Base-by-base conservation (phyloP, 1,140 invertebrate genomes). In the Penaeus indicus region DNA sequence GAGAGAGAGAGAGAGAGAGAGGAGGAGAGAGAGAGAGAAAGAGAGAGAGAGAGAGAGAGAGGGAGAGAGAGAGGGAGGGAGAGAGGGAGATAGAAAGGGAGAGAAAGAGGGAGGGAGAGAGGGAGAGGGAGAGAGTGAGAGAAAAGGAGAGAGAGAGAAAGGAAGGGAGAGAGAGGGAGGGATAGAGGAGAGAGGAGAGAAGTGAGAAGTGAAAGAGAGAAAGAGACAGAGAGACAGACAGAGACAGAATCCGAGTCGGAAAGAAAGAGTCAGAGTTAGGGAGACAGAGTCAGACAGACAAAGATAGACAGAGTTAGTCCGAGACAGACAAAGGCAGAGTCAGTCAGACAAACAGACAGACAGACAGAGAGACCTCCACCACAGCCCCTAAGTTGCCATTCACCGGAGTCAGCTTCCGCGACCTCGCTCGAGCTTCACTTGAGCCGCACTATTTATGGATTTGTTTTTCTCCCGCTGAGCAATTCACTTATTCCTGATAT, bases 161-260 rank as follows among this genome's bases (percentile, higher is more conserved):
- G 64, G 7, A 5, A 69, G 64, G 7, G 11, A 69, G 64, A 69
- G 64, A 5, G 64, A 5, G 4, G 25, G n/a, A 22, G 25, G 47
- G 25, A 38, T 19, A 77, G 72, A 77, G 72, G 25, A 42, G 22
- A 77, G 60, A 25, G 38, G 79, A 47, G 79, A 81, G 38, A 60
- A 47, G 42, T n/a, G 42, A 21, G 22, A 38, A 82, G 80, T 63
- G 79, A 81, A 54, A 81, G 75, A 78, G 1, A 78, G 75, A 79
- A 7, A 79, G 0, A 82, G 80, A 81, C 38, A 82, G 80, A 82
- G 10, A 82, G 80, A 82, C 38, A 81, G 79, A 81, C 18, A 82
- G 80, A 82, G 78, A 80, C 32, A 80, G 75, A 77, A 27, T 21
- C 18, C 18, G 75, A 77, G 75, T 21, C 18, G 32, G 75, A 77